Evolutionary conservation across 2,888 invertebrate genomes (phyloP).

Genomic region (Caenorhabditis sp.): DNA sequence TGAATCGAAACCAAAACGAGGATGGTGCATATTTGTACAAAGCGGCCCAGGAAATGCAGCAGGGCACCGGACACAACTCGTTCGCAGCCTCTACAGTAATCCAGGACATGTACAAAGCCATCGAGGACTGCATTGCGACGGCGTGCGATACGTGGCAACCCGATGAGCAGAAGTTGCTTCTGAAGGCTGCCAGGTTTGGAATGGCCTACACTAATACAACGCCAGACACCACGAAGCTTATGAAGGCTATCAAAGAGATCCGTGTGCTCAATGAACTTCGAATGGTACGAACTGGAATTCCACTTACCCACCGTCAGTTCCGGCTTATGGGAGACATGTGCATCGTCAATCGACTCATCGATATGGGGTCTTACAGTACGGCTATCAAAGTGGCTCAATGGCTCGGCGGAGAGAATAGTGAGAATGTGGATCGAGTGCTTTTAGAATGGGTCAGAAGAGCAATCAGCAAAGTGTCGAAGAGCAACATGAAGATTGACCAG

Average conservation of each 20-base stretch:
- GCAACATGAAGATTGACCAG: slow-evolving; percentile 50
- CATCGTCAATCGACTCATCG: slow-evolving; percentile 71
- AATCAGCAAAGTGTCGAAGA: slow-evolving; percentile 60
- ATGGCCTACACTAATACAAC: slow-evolving; percentile 68
- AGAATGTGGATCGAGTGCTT: slow-evolving; percentile 71
- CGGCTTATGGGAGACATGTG: slow-evolving; percentile 58
- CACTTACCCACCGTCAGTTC: slow-evolving; percentile 72
- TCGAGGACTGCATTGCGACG: slow-evolving; percentile 68
- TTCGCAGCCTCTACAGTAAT: slow-evolving; percentile 67
- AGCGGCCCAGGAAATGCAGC: slow-evolving; percentile 59
- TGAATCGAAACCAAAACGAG: slow-evolving; percentile 51
- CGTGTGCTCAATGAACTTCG: slow-evolving; percentile 72
- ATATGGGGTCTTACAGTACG: slow-evolving; percentile 68
- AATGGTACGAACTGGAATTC: slow-evolving; percentile 65
- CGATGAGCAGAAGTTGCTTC: slow-evolving; percentile 60
- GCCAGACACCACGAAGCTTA: slow-evolving; percentile 67
- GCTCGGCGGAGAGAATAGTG: slow-evolving; percentile 66
- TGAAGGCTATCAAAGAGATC: slow-evolving; percentile 67
- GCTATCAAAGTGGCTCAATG: slow-evolving; percentile 71
- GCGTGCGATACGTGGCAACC: slow-evolving; percentile 66
- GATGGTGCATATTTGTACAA: slow-evolving; percentile 72
- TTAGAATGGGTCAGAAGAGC: slow-evolving; percentile 72
- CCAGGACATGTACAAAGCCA: slow-evolving; percentile 66
- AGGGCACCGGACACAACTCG: slow-evolving; percentile 64
- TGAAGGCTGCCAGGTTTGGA: slow-evolving; percentile 72